phyloP scores from a whole-genome alignment of 1,140 invertebrate species.

The Acromyrmex echinatior region DNA sequence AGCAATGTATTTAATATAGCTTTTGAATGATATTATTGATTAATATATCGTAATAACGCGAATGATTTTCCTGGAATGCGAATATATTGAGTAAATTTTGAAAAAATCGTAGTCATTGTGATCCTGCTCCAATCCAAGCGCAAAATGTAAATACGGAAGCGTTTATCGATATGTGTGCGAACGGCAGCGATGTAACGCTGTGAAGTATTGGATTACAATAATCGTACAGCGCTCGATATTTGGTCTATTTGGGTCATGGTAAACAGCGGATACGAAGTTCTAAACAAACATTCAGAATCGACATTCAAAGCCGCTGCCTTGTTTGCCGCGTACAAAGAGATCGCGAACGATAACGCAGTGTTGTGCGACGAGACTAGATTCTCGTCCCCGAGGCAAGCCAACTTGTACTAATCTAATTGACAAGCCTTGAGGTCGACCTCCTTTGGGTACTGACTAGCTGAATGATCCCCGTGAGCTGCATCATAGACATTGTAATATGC shows the following conservation, averaged over 20 bases:
- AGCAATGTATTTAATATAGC: not conserved
- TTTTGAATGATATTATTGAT: not conserved
- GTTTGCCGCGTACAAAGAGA: conserved; percentile 32
- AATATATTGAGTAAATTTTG: not conserved
- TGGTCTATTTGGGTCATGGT: conserved; percentile 24
- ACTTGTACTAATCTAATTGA: conserved; percentile 71
- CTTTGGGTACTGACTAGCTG: conserved; percentile 45
- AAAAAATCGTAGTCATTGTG: not conserved
- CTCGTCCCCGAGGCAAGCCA: conserved; percentile 11
- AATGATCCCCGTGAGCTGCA: conserved; percentile 47
- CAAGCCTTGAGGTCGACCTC: conserved; percentile 67
- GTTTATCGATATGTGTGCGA: conserved; percentile 19
- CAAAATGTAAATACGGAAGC: not conserved
- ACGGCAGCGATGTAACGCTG: not conserved
- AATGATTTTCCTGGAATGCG: not conserved
- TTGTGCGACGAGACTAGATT: conserved; percentile 43
- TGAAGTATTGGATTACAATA: conserved; percentile 21
- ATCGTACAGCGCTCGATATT: conserved; percentile 26
- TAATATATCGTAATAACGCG: not conserved
- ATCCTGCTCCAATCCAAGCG: not conserved
- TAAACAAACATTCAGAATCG: conserved; percentile 23
- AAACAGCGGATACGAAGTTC: conserved; percentile 19
- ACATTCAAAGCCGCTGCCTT: not conserved
- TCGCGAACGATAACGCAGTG: conserved; percentile 31
- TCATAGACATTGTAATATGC: conserved; percentile 2